Base-by-base conservation (phyloP, 2,797 vertebrate genomes). In the Peromyscus melanophrys region DNA sequence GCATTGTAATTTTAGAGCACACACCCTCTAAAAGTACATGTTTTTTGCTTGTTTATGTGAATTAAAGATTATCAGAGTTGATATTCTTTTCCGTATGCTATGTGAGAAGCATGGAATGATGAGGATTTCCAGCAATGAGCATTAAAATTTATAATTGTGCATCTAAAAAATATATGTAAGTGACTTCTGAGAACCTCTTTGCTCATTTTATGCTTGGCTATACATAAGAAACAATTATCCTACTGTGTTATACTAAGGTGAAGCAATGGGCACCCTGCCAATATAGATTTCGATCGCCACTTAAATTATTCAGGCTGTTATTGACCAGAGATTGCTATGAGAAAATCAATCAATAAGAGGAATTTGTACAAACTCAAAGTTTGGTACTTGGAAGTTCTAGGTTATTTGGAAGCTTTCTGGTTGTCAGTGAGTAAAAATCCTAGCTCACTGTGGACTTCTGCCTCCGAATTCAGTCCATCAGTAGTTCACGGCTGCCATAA, bases 361-460 rank as follows among this genome's bases (percentile, higher is more conserved):
- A 52, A 14, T 55, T 25, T 89, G 3, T 61, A 43, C 25, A 61
- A 67, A 84, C 8, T 37, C 40, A 67, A 34, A 71, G 25, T 49
- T 84, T 59, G 63, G 1, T n/a, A 61, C 7, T 37, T 23, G 19
- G n/a, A 92, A 90, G 27, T 6, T 49, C n/a, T 80, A 82, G 92
- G 73, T 52, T 91, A 65, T 49, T 29, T 83, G 80, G 75, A 92
- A 83, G n/a, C 4, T 67, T 94, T 95, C 23, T 34, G 63, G 34
- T 69, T 73, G 31, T 40, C 9, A 65, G 1, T 81, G 46, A 90
- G 46, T 59, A 86, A 89, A 90, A 83, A 4, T 34, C 2, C 2
- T 46, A 40, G 2, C 7, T 29, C 2, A 25, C 4, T 71, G 7
- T 4, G 67, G 55, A 82, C 17, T 16, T 52, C 49, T 61, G 52